These are phyloP conservation scores for Macrotis lagotis DNA, from an alignment of 2,113 vertebrate species.

Conservation along the genomic window DNA sequence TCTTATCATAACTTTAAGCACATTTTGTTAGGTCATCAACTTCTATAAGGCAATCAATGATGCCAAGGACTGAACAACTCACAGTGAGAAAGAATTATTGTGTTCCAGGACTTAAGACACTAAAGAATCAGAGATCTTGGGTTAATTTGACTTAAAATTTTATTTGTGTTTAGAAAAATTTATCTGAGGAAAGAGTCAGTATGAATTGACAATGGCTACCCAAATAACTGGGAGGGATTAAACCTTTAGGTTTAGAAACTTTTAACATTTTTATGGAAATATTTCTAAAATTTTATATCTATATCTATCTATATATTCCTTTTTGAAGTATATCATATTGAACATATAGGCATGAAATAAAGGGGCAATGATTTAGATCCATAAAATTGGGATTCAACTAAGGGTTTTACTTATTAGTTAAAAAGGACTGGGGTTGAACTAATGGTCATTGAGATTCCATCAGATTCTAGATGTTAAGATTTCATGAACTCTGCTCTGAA, in stretches of 20 bases:
- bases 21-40: conserved; percentile 35
- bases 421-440: neutral
- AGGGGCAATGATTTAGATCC: neutral
- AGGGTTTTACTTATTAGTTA: neutral
- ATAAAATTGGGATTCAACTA: neutral
- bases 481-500: neutral
- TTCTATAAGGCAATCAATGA: conserved; percentile 33
- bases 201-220: neutral
- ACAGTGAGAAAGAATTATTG: conserved; percentile 40
- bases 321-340: neutral
- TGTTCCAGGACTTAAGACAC: neutral
- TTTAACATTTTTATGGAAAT: neutral
- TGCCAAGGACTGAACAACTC: conserved; percentile 17
- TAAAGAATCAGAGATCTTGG: neutral
- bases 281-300: neutral
- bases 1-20: conserved; percentile 10
- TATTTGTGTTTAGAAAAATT: neutral
- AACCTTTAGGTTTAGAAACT: neutral
- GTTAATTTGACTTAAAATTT: neutral
- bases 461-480: neutral
- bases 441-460: neutral
- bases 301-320: neutral
- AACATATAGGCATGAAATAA: neutral
- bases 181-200: too few species aligned
- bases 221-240: neutral